Evolutionary conservation across 2,888 invertebrate genomes (phyloP).

Genomic region (Chalcis sispes): DNA sequence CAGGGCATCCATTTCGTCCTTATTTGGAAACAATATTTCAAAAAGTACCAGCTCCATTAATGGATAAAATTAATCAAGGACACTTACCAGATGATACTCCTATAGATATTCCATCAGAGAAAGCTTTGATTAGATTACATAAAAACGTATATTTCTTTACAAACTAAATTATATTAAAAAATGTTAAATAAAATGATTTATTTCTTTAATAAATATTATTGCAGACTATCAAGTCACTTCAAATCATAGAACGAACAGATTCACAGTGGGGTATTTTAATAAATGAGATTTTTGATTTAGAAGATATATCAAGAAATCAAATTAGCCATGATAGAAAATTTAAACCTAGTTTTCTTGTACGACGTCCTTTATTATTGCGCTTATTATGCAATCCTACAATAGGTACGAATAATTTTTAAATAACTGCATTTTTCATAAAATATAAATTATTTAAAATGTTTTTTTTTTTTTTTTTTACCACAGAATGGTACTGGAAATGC

Average conservation of each 20-base stretch:
- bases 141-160: slow-evolving; percentile 82
- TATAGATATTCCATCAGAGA: slow-evolving; percentile 85
- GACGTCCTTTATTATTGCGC: slow-evolving; percentile 79
- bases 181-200: neutral
- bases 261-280: slow-evolving; percentile 95
- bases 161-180: slow-evolving; percentile 4
- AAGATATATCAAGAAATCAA: slow-evolving; percentile 91
- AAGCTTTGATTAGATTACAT: slow-evolving; percentile 92
- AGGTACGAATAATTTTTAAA: slow-evolving; percentile 77
- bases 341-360: slow-evolving; percentile 84
- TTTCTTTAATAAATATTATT: slow-evolving; percentile 56
- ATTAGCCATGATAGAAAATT: slow-evolving; percentile 79
- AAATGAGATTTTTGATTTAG: slow-evolving; percentile 87
- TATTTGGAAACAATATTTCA: slow-evolving; percentile 93
- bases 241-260: slow-evolving; percentile 94
- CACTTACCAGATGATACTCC: slow-evolving; percentile 80
- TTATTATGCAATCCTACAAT: slow-evolving; percentile 82
- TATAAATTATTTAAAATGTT: slow-evolving; percentile 12
- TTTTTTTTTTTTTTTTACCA: slow-evolving; percentile 64
- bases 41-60: slow-evolving; percentile 88
- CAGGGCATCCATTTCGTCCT: slow-evolving; percentile 85
- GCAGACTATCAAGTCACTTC: slow-evolving; percentile 90
- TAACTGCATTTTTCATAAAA: slow-evolving; percentile 16
- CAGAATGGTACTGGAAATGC: slow-evolving; percentile 99
- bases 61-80: slow-evolving; percentile 84